Evolutionary conservation across 2,113 vertebrate genomes (phyloP).

Genomic region (Ptychochromis oligacanthus): DNA sequence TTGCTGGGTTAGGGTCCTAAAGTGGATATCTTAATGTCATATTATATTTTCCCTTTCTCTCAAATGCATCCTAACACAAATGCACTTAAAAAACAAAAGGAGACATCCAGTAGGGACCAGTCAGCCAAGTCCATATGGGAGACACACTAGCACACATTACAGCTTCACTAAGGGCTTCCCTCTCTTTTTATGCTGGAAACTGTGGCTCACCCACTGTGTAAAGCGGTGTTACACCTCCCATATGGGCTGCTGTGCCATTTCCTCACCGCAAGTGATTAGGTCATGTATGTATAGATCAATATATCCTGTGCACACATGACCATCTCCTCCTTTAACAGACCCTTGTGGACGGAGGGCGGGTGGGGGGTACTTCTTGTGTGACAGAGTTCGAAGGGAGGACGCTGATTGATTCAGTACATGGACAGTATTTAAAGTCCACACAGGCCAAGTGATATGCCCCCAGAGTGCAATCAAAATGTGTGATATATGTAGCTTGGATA

Average conservation of each 20-base stretch:
- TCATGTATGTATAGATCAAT: constrained; percentile 20
- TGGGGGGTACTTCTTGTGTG: background rate
- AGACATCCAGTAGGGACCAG: constrained; percentile 22
- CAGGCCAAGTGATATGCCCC: constrained; percentile 38
- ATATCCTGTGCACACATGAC: constrained; percentile 7
- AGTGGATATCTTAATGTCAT: background rate
- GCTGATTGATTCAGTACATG: constrained; percentile 28
- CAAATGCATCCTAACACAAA: background rate
- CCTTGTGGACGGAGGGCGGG: background rate
- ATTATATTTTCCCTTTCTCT: background rate
- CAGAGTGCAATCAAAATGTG: constrained; percentile 50
- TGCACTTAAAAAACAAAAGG: background rate
- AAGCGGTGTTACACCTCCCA: constrained; percentile 38
- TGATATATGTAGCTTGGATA: constrained; percentile 46
- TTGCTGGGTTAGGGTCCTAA: background rate
- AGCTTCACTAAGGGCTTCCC: constrained; percentile 48
- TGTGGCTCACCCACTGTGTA: constrained; percentile 49
- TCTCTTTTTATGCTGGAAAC: constrained; percentile 63
- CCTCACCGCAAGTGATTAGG: constrained; percentile 45
- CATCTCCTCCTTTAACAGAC: background rate
- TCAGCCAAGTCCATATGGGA: background rate
- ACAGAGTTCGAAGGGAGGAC: constrained; percentile 4
- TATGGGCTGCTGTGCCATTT: constrained; percentile 42
- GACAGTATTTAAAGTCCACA: constrained; percentile 41
- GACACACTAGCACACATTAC: background rate